A percentile compares a stretch with the other conserved stretches of the same genome.
phyloP scores from a whole-genome alignment of 35 echinoderm and acorn worm genomes.

The Holothuria glaberrima region DNA sequence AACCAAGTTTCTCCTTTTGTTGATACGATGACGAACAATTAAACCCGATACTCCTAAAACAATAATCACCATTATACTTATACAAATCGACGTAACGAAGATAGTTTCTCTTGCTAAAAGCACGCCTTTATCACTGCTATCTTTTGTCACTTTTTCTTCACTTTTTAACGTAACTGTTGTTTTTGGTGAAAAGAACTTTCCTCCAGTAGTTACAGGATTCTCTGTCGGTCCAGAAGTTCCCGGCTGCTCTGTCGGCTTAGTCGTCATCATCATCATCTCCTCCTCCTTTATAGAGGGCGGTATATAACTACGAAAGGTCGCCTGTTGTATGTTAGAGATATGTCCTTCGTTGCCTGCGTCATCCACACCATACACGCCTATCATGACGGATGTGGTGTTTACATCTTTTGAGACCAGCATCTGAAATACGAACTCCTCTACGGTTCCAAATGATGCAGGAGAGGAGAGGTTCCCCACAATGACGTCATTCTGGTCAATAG shows the following conservation, averaged over 20 bases:
- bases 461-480: neutral
- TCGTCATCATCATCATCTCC: neutral
- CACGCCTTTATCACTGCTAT: too few species aligned
- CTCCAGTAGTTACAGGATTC: too few species aligned
- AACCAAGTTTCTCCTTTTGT: too few species aligned
- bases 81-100: too few species aligned
- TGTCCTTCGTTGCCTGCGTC: neutral
- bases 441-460: slow-evolving; percentile 1
- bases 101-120: too few species aligned
- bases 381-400: neutral
- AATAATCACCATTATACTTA: too few species aligned
- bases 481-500: neutral
- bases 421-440: neutral
- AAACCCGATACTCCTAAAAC: too few species aligned
- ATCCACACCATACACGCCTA: slow-evolving; percentile 19
- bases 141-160: too few species aligned
- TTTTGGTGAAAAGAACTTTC: too few species aligned
- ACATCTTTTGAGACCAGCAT: neutral
- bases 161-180: too few species aligned
- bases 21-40: too few species aligned
- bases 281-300: neutral
- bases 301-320: slow-evolving; percentile 12
- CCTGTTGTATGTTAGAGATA: slow-evolving; percentile 3
- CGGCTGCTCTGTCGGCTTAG: neutral
- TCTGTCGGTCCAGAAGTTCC: too few species aligned